Conservation (phyloP, 2,113 vertebrate genomes). For the Cheirogaleus medius region DNA sequence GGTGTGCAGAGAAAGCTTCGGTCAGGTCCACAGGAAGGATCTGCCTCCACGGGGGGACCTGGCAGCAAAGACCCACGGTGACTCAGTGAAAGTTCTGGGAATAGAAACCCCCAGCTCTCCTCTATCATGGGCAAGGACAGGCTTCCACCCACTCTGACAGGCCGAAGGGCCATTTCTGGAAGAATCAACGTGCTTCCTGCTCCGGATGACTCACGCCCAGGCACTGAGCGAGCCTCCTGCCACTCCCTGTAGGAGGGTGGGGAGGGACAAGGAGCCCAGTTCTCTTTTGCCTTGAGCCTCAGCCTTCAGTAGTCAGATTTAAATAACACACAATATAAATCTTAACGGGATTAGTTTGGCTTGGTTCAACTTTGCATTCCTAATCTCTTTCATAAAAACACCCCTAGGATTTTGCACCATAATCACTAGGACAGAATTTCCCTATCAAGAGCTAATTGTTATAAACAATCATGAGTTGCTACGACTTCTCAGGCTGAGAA, state of each 20-base stretch:
- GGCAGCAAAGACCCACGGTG: not conserved
- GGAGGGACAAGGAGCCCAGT: not conserved
- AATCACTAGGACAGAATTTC: slow-evolving; percentile 75
- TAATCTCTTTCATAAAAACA: slow-evolving; percentile 74
- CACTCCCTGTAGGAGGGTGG: not conserved
- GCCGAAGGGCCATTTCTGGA: not conserved
- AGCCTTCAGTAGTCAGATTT: slow-evolving; percentile 26
- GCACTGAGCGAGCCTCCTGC: not conserved
- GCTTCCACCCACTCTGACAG: not conserved
- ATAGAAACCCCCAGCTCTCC: not conserved
- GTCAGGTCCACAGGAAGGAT: not conserved
- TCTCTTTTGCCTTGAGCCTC: not conserved
- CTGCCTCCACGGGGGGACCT: accelerated
- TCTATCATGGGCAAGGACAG: not conserved
- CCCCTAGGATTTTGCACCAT: slow-evolving; percentile 61
- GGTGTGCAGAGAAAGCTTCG: not conserved
- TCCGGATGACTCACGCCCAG: not conserved
- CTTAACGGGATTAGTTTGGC: slow-evolving; percentile 54
- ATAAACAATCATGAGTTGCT: slow-evolving; percentile 58
- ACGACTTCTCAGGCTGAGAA: slow-evolving; percentile 67
- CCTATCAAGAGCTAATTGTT: slow-evolving; percentile 78
- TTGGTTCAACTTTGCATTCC: slow-evolving; percentile 48
- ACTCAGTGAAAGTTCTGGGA: not conserved
- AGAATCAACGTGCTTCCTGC: not conserved
- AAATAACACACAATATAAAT: slow-evolving; percentile 31